Conservation (phyloP, 2,797 vertebrate species). For the Leptoclinus maculatus region DNA sequence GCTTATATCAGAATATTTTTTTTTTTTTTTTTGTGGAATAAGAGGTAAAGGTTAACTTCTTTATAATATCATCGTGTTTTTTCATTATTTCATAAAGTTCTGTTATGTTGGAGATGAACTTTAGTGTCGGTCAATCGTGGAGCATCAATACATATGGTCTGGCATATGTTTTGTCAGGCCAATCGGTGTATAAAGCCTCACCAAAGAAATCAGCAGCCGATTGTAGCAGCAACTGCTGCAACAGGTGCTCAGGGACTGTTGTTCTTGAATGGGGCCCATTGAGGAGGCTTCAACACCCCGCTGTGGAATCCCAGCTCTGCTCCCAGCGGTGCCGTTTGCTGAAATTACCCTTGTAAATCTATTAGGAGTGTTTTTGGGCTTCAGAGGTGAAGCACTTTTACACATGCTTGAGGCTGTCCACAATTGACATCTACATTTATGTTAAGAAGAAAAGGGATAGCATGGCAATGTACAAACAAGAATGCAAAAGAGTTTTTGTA, state of each 20-base stretch:
- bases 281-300: slow-evolving; percentile 57
- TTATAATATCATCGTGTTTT: not conserved
- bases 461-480: not conserved
- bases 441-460: slow-evolving; percentile 15
- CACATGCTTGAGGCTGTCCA: slow-evolving; percentile 60
- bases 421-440: slow-evolving; percentile 54
- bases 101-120: not conserved
- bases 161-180: slow-evolving; percentile 8
- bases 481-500: not conserved
- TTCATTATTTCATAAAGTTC: not conserved
- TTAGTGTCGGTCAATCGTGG: not conserved
- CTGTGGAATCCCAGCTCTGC: slow-evolving; percentile 69
- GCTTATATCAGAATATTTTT: not conserved
- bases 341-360: slow-evolving; percentile 79
- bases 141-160: not conserved
- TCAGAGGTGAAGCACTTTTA: slow-evolving; percentile 69
- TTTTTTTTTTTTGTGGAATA: not conserved
- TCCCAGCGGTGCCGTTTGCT: slow-evolving; percentile 66
- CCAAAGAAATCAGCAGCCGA: slow-evolving; percentile 59
- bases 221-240: slow-evolving; percentile 69
- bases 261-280: slow-evolving; percentile 69
- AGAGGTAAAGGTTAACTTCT: not conserved
- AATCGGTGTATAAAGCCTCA: slow-evolving; percentile 23
- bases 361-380: slow-evolving; percentile 65
- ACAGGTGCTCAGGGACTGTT: slow-evolving; percentile 77